These are phyloP conservation scores for Synergus itoensis DNA, from an alignment of 2,888 invertebrate genomes.

Conservation along the genomic window DNA sequence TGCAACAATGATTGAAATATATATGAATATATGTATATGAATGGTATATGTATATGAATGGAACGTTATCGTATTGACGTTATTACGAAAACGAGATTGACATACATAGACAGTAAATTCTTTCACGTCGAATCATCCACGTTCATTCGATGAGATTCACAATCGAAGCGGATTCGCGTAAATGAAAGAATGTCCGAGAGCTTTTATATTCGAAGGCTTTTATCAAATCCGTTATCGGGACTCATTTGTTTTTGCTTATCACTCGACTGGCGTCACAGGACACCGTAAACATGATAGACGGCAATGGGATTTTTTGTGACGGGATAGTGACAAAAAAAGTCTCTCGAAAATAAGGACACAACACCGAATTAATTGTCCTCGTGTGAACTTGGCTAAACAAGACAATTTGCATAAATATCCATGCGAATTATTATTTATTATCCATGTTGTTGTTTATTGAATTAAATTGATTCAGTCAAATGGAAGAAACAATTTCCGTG, in stretches of 20 bases:
- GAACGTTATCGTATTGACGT: slow-evolving; percentile 24
- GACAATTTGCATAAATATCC: neutral
- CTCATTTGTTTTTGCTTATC: slow-evolving; percentile 76
- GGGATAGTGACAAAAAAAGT: slow-evolving; percentile 45
- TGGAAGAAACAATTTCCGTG: neutral
- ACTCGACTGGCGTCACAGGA: slow-evolving; percentile 61
- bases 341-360: slow-evolving; percentile 23
- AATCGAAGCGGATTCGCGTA: slow-evolving; percentile 56
- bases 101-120: slow-evolving; percentile 25
- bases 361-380: neutral
- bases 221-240: slow-evolving; percentile 67
- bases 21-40: no score
- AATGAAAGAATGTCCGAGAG: slow-evolving; percentile 60
- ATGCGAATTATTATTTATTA: no score
- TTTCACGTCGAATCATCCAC: slow-evolving; percentile 33
- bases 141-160: slow-evolving; percentile 30
- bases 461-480: neutral
- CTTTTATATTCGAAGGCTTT: slow-evolving; percentile 45
- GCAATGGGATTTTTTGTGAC: slow-evolving; percentile 62
- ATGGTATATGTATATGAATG: neutral
- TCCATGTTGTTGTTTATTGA: neutral
- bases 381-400: neutral
- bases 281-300: slow-evolving; percentile 72
- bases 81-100: slow-evolving; percentile 28
- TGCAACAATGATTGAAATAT: neutral